phyloP scores from a whole-genome alignment of 2,113 vertebrate genomes.

The Ranitomeya imitator region DNA sequence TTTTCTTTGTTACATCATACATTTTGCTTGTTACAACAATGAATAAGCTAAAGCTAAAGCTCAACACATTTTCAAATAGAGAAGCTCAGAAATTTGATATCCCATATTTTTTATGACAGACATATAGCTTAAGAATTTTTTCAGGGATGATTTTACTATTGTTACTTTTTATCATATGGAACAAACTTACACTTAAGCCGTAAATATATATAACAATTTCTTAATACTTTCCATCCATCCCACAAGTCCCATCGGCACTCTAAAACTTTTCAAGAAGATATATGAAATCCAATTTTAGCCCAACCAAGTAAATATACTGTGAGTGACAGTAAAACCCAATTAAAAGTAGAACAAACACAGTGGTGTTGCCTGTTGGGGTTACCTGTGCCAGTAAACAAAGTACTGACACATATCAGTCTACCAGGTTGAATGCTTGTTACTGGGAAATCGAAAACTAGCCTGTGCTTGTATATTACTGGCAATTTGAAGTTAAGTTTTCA shows the following conservation, averaged over 20 bases:
- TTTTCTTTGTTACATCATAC: not conserved
- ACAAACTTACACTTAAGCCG: not conserved
- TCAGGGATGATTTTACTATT: not conserved
- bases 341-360: constrained; percentile 46
- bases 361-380: constrained; percentile 48
- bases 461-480: constrained; percentile 31
- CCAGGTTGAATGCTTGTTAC: constrained; percentile 37
- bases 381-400: constrained; percentile 51
- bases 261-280: constrained; percentile 53
- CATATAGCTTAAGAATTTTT: not conserved
- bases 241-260: constrained; percentile 43
- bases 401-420: constrained; percentile 53
- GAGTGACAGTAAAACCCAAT: constrained; percentile 58
- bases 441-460: constrained; percentile 44
- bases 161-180: constrained; percentile 12
- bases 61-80: not conserved
- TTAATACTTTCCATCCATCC: constrained; percentile 32
- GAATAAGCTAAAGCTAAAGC: not conserved
- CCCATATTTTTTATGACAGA: not conserved
- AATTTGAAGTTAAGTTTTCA: constrained; percentile 8
- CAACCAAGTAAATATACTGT: constrained; percentile 54
- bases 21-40: not conserved
- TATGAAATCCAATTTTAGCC: constrained; percentile 53
- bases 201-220: constrained; percentile 11
- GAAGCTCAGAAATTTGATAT: not conserved